phyloP scores from a whole-genome alignment of 2,888 invertebrate species.

The Drosophila helvetica region DNA sequence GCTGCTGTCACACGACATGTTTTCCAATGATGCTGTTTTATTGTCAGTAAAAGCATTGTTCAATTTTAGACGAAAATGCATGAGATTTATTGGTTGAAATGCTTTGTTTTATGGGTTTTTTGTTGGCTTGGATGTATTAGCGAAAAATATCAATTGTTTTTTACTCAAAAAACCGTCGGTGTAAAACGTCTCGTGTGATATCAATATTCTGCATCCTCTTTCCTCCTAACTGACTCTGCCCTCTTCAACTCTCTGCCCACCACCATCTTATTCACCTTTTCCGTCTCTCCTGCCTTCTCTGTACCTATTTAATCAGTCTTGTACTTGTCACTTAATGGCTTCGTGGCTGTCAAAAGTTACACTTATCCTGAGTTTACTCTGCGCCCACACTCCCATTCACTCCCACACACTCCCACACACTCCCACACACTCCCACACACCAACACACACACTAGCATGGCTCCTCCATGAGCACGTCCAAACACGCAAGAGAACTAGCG shows the following conservation, averaged over 20 bases:
- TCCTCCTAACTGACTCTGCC: neutral
- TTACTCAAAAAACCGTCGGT: too few species aligned
- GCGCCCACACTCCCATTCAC: conserved; percentile 9
- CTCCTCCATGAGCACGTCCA: conserved; percentile 23
- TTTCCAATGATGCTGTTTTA: neutral
- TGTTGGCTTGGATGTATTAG: neutral
- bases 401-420: neutral
- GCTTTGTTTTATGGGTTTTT: neutral
- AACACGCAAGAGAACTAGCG: conserved; percentile 55
- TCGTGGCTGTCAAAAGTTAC: conserved; percentile 70
- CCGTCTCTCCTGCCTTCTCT: conserved; percentile 6
- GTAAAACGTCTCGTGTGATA: too few species aligned
- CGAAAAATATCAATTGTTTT: too few species aligned
- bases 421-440: neutral
- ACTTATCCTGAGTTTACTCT: conserved; percentile 45
- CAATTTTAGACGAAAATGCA: neutral
- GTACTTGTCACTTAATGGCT: conserved; percentile 49
- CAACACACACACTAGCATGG: neutral
- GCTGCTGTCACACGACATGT: neutral
- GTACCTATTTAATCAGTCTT: conserved; percentile 20
- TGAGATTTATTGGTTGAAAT: neutral
- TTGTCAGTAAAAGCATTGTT: neutral
- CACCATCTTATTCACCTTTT: neutral
- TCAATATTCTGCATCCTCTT: neutral
- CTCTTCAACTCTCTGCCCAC: conserved; percentile 13